These are phyloP conservation scores for Etheostoma nigrum DNA, from an alignment of 2,797 vertebrate species.

Conservation along the genomic window DNA sequence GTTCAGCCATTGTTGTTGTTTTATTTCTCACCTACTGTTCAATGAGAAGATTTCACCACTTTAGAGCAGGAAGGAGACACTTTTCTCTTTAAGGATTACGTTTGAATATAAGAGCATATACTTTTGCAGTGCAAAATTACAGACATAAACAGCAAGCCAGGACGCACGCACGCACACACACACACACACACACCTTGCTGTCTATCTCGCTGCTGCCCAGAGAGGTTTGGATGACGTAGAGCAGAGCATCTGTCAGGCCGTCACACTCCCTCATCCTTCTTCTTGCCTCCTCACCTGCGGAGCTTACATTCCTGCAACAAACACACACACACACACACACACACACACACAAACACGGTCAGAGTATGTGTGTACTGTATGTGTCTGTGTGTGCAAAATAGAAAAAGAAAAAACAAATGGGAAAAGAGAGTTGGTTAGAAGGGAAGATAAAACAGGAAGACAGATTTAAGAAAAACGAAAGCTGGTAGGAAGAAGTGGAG, in stretches of 20 bases:
- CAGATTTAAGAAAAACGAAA: slow-evolving; percentile 35
- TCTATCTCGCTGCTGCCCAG: slow-evolving; percentile 98
- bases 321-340: slow-evolving; percentile 52
- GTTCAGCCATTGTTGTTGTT: slow-evolving; percentile 4
- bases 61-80: background rate
- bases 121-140: background rate
- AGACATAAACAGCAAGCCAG: slow-evolving; percentile 15
- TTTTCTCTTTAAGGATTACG: slow-evolving; percentile 3
- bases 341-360: slow-evolving; percentile 12
- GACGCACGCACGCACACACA: background rate
- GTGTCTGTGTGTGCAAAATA: slow-evolving; percentile 19
- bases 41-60: background rate
- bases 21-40: slow-evolving; percentile 7
- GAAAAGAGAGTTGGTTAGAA: slow-evolving; percentile 36
- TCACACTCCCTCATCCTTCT: slow-evolving; percentile 98
- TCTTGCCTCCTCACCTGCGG: slow-evolving; percentile 98
- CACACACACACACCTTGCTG: slow-evolving; percentile 89
- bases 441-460: slow-evolving; percentile 46
- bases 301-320: slow-evolving; percentile 95
- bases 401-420: slow-evolving; percentile 40
- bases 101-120: slow-evolving; percentile 20
- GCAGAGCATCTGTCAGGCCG: slow-evolving; percentile 96
- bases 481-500: slow-evolving; percentile 23
- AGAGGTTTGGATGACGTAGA: slow-evolving; percentile 97
- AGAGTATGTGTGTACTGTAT: slow-evolving; percentile 4